Conservation (phyloP, 2,113 vertebrate genomes). For the Calyptommatus sinebrachiatus region DNA sequence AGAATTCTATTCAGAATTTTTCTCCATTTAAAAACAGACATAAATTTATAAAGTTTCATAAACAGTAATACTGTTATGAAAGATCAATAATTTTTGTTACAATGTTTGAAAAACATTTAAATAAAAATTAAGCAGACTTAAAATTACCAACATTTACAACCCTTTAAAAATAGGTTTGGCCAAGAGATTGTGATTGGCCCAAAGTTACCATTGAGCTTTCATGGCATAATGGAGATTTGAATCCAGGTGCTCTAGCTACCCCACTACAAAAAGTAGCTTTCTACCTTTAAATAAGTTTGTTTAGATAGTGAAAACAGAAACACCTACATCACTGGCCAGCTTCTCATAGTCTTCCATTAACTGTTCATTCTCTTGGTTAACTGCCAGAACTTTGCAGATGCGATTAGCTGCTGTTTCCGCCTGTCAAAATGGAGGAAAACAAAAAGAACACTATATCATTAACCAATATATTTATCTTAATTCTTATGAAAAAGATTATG, state of each 20-base stretch:
- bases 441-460: conserved; percentile 3
- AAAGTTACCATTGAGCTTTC: too few species aligned
- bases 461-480: conserved; percentile 17
- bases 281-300: conserved; percentile 7
- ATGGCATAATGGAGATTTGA: too few species aligned
- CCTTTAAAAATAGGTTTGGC: too few species aligned
- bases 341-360: conserved; percentile 99
- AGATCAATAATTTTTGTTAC: too few species aligned
- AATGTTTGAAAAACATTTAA: too few species aligned
- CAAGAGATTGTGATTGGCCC: too few species aligned
- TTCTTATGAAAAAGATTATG: not conserved
- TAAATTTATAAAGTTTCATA: too few species aligned
- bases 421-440: conserved; percentile 69
- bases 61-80: too few species aligned
- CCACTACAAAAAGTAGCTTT: not conserved
- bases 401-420: conserved; percentile 98
- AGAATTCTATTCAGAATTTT: not conserved
- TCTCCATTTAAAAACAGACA: not conserved
- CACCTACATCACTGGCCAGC: conserved; percentile 96
- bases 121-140: too few species aligned
- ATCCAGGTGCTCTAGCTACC: too few species aligned
- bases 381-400: conserved; percentile 98
- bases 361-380: conserved; percentile 98
- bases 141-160: too few species aligned
- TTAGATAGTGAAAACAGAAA: conserved; percentile 49